Evolutionary conservation across 2,888 invertebrate species (phyloP).

Genomic region (Drosophila neotestacea): DNA sequence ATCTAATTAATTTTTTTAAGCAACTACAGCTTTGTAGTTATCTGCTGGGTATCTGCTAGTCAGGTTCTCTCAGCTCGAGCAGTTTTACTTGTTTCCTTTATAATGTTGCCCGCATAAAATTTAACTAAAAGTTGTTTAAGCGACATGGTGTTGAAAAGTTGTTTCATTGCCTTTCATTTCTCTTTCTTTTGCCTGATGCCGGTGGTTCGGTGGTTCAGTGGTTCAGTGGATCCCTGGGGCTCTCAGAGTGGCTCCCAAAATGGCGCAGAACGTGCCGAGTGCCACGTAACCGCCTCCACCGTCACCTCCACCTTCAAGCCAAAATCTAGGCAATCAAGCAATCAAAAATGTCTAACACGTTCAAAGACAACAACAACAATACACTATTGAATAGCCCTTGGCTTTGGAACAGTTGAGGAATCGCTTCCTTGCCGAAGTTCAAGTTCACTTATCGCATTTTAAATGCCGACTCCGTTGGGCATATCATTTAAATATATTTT

Average conservation of each 20-base stretch:
- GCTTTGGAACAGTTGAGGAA: conserved; percentile 18
- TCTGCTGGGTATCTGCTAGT: conserved; percentile 9
- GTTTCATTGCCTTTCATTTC: conserved; percentile 64
- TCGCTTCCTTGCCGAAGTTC: conserved; percentile 67
- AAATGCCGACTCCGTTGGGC: conserved; percentile 53
- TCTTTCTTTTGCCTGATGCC: conserved; percentile 63
- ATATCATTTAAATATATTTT: conserved; percentile 48
- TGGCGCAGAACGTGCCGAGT: conserved; percentile 62
- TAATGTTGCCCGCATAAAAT: conserved; percentile 74
- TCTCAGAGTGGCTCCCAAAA: conserved; percentile 35
- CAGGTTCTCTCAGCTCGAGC: not conserved
- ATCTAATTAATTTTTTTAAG: not conserved
- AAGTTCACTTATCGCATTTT: conserved; percentile 77
- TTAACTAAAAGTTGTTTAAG: conserved; percentile 54
- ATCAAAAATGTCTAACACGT: conserved; percentile 67
- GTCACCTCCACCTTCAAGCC: conserved; percentile 2
- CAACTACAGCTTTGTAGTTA: not conserved
- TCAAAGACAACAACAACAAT: conserved; percentile 2
- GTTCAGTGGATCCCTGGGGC: not conserved
- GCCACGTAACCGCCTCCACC: conserved; percentile 57
- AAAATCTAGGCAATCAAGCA: conserved; percentile 31
- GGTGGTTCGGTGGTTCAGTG: not conserved
- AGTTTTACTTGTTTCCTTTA: conserved; percentile 35
- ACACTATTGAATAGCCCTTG: conserved; percentile 53
- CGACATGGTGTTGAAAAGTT: conserved; percentile 61